Base-by-base conservation (phyloP, 1,140 invertebrate species). In the Schlechtendalia chinensis region DNA sequence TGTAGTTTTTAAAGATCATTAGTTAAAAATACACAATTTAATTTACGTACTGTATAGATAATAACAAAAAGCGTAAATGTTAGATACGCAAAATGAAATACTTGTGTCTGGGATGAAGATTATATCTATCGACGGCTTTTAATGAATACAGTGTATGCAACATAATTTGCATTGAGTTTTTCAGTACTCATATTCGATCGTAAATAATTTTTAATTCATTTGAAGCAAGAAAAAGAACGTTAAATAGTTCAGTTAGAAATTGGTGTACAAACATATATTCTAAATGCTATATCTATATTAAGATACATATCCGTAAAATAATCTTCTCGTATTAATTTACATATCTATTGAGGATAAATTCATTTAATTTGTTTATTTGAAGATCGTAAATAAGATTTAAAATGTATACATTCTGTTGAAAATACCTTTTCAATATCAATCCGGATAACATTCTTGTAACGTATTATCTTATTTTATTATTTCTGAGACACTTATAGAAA, bases 121-220 rank as follows among this genome's bases (percentile, higher is more conserved):
- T 39, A 3, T 39, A 8, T 39, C 32, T n/a, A n/a, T n/a, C n/a
- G n/a, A n/a, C n/a, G n/a, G n/a, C n/a, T n/a, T n/a, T n/a, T n/a
- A n/a, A n/a, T n/a, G n/a, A n/a, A n/a, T n/a, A n/a, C n/a, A n/a
- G n/a, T n/a, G n/a, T n/a, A n/a, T n/a, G n/a, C n/a, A n/a, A n/a
- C n/a, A n/a, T n/a, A n/a, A n/a, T n/a, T n/a, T n/a, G n/a, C n/a
- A 56, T 56, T 56, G 53, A 56, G 19, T 56, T 56, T n/a, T 56
- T 56, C 53, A 56, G 19, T n/a, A 56, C 19, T 19, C 53, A 56
- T n/a, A 56, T 5, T 56, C 53, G 5, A 56, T 56, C 53, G 19
- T 56, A 56, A 56, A 54, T 56, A 56, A 56, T 56, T 56, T 56
- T 56, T 56, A n/a, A 56, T 56, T 56, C 53, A 19, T 56, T 56